Evolutionary conservation across 2,797 vertebrate genomes (phyloP), one percentile per base, ranked within the genome.

Genomic region (Buphagus erythrorhynchus): DNA sequence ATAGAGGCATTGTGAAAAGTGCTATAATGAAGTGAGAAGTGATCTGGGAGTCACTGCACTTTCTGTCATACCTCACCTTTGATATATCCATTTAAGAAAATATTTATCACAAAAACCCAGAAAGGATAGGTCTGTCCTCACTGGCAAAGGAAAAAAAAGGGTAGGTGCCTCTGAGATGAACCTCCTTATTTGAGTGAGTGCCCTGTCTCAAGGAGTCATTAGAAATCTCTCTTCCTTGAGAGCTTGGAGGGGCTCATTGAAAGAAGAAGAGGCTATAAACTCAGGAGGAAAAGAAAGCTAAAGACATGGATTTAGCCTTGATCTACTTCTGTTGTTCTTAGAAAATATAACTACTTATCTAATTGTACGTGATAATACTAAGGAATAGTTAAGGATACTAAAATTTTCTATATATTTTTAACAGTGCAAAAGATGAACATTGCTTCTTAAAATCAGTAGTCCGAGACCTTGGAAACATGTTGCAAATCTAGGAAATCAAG

Each of bases 401-500:
- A 58, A n/a, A 58, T 78, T 52, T 78, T 73, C 19, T 49, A 1
- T 58, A 4, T 57, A n/a, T 86, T 94, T 90, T 81, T 67, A 91
- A 76, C 28, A 62, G 26, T 52, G 40, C 9, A 36, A 69, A 92
- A 67, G 31, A 78, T 58, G 35, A 79, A 54, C 17, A 49, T 21
- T 48, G 19, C 31, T 73, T 66, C n/a, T 26, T 22, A 52, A 89
- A 77, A 80, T 72, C 76, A 85, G 52, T 84, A 35, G 33, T 63
- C 73, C 19, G 22, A 93, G 88, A 92, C 52, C 75, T 24, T 68
- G 88, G 86, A 96, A 97, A 90, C 61, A 77, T 10, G 33, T 69
- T 95, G 76, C 85, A 80, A 93, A 93, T 76, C 66, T 91, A 95
- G 93, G 86, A 97, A 95, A 93, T 93, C 73, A 66, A 71, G 88